Evolutionary conservation across 2,113 vertebrate genomes (phyloP), one percentile per base, ranked within the genome.

Genomic region (Apistogramma diplotaenia): DNA sequence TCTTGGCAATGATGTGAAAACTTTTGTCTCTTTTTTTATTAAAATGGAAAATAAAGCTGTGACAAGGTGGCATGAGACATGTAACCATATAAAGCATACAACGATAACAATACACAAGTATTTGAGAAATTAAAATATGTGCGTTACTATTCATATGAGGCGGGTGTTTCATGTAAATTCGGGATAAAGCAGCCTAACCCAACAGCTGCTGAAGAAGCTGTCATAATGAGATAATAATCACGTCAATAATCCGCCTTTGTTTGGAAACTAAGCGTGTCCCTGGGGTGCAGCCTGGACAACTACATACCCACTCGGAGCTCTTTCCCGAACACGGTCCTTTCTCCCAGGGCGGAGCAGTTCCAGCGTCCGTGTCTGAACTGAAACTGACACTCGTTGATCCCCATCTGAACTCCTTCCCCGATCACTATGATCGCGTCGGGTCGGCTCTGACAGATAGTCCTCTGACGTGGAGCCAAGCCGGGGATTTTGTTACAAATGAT

Each of bases 401-500:
- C 98, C 97, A 98, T 97, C 93, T 99, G 98, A 1, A 98, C 98
- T 33, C 98, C 98, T 92, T 99, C 98, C 91, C 98, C 98, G 86
- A 99, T 98, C 94, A 98, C 97, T 82, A 99, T 98, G 94, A 99
- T 99, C 74, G 97, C 98, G 92, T 99, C 98, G 1, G 98, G 98
- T 57, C 98, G 95, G 96, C 97, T 99, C 95, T 99, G 97, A 94
- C 98, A 99, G 96, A 99, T 99, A 1, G 97, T 98, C 95, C 98
- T 93, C 95, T 99, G 98, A 81, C 98, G 96, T 76, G 98, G 98
- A 43, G 97, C 98, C 82, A 99, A 91, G 33, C 98, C 98, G 16
- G 98, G 98, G 93, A 99, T 99, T 93, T 99, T 99, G 90, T 98
- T 99, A 82, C 98, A 99, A 95, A 99, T 99, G 94, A 99, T 97